Evolutionary conservation across 2,888 invertebrate genomes (phyloP), one percentile per base, ranked within the genome.

Genomic region (Galerucella pusilla): DNA sequence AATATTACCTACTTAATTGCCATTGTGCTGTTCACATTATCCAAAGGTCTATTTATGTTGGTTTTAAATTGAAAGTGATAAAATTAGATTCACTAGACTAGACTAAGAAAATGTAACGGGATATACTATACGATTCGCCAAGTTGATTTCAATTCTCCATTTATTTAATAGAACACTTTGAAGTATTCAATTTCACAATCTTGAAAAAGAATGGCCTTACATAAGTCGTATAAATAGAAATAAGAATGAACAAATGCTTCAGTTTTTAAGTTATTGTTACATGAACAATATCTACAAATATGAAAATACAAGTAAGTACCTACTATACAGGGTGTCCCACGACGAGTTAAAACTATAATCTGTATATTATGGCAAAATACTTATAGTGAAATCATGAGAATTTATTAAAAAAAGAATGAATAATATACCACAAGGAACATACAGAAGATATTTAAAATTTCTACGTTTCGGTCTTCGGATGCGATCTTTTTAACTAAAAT

Each of bases 91-190:
- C n/a, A 16, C 57, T 9, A 57, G 7, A 20, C 16, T 57, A 57
- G 20, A 57, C 16, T 20, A 20, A 20, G 1, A 20, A 57, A 20
- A 64, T 20, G 73, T 68, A 73, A 73, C 2, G 6, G n/a, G 20
- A 73, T 73, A 45, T 42, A 42, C 35, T 42, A 42, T 2, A 42
- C 5, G 63, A 16, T 68, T 57, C 63, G 64, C 45, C 42, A 54
- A 28, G 68, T 46, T 67, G 64, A 52, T 68, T 73, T 68, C 11
- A 63, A 64, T 57, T 57, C 61, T 59, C 59, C 49, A 28, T 52
- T 73, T 73, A 59, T 20, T 73, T 64, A 73, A 65, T 57, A 64
- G 68, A 68, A 64, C 59, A 73, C 2, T 20, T 61, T 61, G 14
- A 35, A 14, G 28, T 61, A 61, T 35, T 7, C 7, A 12, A n/a